Evolutionary conservation across 2,113 vertebrate genomes (phyloP).

Genomic region (Cervus canadensis): DNA sequence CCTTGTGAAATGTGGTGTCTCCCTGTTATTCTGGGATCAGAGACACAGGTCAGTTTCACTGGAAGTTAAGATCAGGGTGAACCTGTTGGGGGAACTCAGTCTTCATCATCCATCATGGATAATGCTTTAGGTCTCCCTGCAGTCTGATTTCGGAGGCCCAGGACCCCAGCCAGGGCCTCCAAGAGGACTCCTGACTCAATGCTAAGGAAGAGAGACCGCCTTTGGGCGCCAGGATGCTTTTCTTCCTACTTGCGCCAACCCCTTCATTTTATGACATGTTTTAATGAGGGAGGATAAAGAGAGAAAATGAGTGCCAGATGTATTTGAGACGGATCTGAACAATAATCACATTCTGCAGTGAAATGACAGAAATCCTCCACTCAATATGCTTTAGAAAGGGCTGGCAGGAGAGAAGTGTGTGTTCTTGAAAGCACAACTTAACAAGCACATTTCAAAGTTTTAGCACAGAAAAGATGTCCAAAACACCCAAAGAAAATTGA

Average conservation of each 20-base stretch:
- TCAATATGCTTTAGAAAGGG: not conserved
- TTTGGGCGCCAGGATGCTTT: not conserved
- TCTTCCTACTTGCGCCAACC: not conserved
- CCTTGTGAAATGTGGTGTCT: not conserved
- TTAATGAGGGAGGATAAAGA: slow-evolving; percentile 37
- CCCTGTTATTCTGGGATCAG: not conserved
- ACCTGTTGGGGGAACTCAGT: not conserved
- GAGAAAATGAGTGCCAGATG: slow-evolving; percentile 49
- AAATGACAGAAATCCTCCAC: slow-evolving; percentile 45
- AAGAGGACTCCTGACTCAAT: not conserved
- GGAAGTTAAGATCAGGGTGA: not conserved
- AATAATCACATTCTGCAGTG: slow-evolving; percentile 43
- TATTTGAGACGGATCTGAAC: slow-evolving; percentile 16
- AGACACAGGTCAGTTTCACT: not conserved
- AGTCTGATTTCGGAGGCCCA: not conserved
- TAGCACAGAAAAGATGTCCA: not conserved
- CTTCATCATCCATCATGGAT: not conserved
- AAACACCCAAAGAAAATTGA: not conserved
- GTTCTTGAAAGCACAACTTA: not conserved
- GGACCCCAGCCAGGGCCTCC: not conserved
- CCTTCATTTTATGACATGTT: slow-evolving; percentile 41
- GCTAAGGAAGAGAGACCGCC: not conserved
- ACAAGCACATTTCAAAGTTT: not conserved
- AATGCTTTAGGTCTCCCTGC: not conserved
- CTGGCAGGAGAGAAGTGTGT: not conserved